Percentiles rank a stretch among this genome's conserved stretches.
These are phyloP conservation scores for Takifugu rubripes DNA, from an alignment of 2,797 vertebrate genomes.

Conservation along the genomic window DNA sequence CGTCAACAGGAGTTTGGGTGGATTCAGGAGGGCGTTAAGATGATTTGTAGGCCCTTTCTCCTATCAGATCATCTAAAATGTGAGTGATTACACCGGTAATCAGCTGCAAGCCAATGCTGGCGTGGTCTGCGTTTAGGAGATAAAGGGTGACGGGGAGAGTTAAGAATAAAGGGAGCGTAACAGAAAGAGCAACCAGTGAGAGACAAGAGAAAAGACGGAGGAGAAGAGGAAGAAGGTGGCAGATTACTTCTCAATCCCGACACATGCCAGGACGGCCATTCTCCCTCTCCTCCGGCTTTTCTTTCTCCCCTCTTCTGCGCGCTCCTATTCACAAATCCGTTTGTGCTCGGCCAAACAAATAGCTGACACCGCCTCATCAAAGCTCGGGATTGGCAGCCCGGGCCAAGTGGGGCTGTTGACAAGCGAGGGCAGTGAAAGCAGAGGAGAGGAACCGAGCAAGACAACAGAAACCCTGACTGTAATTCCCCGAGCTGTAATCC, in stretches of 20 bases:
- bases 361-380: conserved; percentile 78
- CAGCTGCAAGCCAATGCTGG: conserved; percentile 68
- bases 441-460: conserved; percentile 61
- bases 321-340: conserved; percentile 62
- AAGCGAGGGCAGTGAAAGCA: conserved; percentile 70
- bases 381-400: conserved; percentile 65
- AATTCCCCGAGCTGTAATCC: conserved; percentile 80
- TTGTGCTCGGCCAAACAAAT: conserved; percentile 71
- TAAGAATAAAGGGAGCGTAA: conserved; percentile 42
- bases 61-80: conserved; percentile 79
- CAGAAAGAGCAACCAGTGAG: conserved; percentile 51
- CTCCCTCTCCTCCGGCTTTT: conserved; percentile 52
- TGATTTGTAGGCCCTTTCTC: conserved; percentile 70
- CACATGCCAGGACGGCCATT: conserved; percentile 58
- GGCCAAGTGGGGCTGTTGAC: conserved; percentile 78
- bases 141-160: conserved; percentile 65
- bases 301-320: conserved; percentile 26
- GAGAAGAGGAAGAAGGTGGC: conserved; percentile 65
- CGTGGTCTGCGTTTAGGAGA: conserved; percentile 67
- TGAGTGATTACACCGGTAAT: conserved; percentile 77
- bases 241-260: conserved; percentile 71
- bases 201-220: conserved; percentile 48
- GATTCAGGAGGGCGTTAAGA: conserved; percentile 64
- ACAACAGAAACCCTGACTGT: conserved; percentile 66
- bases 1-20: conserved; percentile 45